These are phyloP conservation scores for Acrossocheilus fasciatus DNA, from an alignment of 2,797 vertebrate species.

Conservation along the genomic window DNA sequence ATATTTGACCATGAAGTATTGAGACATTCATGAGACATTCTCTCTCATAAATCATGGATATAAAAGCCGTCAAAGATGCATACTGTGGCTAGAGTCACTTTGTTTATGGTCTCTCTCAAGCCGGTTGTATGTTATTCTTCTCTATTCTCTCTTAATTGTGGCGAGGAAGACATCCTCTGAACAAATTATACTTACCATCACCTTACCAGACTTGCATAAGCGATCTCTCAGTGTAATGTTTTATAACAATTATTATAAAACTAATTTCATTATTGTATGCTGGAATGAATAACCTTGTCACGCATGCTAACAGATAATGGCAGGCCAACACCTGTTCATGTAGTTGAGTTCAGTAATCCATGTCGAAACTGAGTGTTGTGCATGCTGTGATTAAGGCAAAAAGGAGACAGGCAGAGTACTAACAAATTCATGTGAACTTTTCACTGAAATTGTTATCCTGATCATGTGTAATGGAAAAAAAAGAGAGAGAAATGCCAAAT, in stretches of 20 bases:
- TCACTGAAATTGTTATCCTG: background rate
- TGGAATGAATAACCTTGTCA: constrained; percentile 28
- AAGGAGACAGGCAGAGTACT: background rate
- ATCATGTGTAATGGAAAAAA: too few relatives aligned
- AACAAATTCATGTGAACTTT: background rate
- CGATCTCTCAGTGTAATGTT: constrained; percentile 21
- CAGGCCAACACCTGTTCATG: constrained; percentile 20
- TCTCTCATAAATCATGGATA: constrained; percentile 13
- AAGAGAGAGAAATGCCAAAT: background rate
- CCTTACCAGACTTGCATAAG: background rate
- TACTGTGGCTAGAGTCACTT: background rate
- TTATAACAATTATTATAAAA: constrained; percentile 27
- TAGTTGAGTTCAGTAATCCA: constrained; percentile 24
- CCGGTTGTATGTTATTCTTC: background rate
- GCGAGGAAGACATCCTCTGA: background rate
- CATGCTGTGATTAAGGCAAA: constrained; percentile 9
- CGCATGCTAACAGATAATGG: constrained; percentile 29
- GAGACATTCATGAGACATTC: constrained; percentile 40
- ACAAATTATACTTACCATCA: background rate
- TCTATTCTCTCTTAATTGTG: background rate
- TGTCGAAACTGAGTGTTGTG: constrained; percentile 4
- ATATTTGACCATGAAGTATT: constrained; percentile 27
- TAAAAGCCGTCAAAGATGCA: constrained; percentile 28
- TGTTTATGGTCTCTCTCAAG: constrained; percentile 27
- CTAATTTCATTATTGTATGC: constrained; percentile 16